A percentile compares a stretch with the other conserved stretches of the same genome.
phyloP scores from a whole-genome alignment of 1,140 invertebrate species.

The Drosophila nigromelanica region DNA sequence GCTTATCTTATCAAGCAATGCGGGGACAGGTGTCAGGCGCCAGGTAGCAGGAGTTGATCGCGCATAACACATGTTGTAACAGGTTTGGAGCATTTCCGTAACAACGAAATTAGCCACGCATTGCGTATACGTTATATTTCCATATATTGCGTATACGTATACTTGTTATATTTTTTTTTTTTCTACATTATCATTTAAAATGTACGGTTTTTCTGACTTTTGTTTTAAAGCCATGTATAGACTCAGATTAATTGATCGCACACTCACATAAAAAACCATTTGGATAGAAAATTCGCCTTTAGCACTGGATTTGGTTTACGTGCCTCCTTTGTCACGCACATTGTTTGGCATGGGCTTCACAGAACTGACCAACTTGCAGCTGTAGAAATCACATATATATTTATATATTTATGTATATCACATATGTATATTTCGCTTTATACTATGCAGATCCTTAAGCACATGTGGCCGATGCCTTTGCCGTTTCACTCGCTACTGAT shows the following conservation, averaged over 20 bases:
- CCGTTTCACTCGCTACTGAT: conserved; percentile 56
- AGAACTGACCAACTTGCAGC: conserved; percentile 2
- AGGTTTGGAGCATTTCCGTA: conserved; percentile 5
- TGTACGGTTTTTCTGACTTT: conserved; percentile 21
- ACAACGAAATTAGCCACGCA: conserved; percentile 18
- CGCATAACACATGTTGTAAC: conserved; percentile 5
- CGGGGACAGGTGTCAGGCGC: neutral
- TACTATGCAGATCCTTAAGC: conserved; percentile 45
- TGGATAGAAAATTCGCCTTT: conserved; percentile 77
- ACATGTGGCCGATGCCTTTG: conserved; percentile 35
- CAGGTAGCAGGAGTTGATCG: conserved; percentile 15
- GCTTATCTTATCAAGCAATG: conserved; percentile 38
- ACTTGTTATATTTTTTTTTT: neutral
- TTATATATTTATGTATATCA: neutral
- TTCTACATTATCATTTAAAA: neutral
- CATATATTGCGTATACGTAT: conserved; percentile 24
- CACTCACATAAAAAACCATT: conserved; percentile 83
- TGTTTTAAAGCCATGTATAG: neutral
- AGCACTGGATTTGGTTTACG: conserved; percentile 76
- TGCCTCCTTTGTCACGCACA: conserved; percentile 51
- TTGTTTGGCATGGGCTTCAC: conserved; percentile 34
- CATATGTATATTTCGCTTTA: conserved; percentile 22
- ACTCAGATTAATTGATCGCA: neutral
- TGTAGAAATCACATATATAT: neutral
- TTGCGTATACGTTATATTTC: conserved; percentile 35